Evolutionary conservation across 2,888 invertebrate genomes (phyloP).

Genomic region (Calephelis perditalis): DNA sequence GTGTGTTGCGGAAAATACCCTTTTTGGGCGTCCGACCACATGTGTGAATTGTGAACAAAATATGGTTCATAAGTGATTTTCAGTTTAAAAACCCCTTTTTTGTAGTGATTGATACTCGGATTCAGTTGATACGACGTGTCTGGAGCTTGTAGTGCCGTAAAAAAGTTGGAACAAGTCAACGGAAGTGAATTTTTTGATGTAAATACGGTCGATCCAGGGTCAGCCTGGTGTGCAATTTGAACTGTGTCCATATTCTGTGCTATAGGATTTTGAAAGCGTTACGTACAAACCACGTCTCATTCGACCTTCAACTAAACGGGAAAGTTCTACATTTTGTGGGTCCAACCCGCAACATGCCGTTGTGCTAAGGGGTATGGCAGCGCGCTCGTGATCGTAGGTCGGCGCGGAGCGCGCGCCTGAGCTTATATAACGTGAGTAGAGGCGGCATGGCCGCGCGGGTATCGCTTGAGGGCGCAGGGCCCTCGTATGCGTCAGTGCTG

Average conservation of each 20-base stretch:
- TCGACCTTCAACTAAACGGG: conserved; percentile 50
- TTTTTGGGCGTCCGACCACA: conserved; percentile 84
- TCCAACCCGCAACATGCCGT: conserved; percentile 69
- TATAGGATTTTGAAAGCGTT: conserved; percentile 41
- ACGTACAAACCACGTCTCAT: conserved; percentile 44
- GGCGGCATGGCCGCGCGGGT: conserved; percentile 76
- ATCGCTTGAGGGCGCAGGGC: conserved; percentile 76
- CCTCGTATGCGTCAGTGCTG: conserved; percentile 85
- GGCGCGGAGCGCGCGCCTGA: conserved; percentile 76
- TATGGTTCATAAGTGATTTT: conserved; percentile 70
- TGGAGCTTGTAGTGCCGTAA: conserved; percentile 54
- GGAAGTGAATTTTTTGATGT: conserved; percentile 77
- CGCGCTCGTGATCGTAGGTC: conserved; percentile 78
- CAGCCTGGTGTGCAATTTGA: conserved; percentile 67
- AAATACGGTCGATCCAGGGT: conserved; percentile 73
- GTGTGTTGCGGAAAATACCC: conserved; percentile 80
- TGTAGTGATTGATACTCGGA: conserved; percentile 48
- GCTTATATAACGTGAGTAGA: conserved; percentile 74
- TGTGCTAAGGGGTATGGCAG: conserved; percentile 72
- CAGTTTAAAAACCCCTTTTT: conserved; percentile 50
- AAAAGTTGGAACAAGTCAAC: conserved; percentile 60
- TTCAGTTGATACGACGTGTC: conserved; percentile 55
- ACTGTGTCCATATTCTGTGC: conserved; percentile 57
- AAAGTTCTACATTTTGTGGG: conserved; percentile 59
- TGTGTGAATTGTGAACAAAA: conserved; percentile 79